Evolutionary conservation across 1,140 invertebrate species (phyloP), one percentile per base, ranked within the genome.

Genomic region (Rhynchophorus ferrugineus): DNA sequence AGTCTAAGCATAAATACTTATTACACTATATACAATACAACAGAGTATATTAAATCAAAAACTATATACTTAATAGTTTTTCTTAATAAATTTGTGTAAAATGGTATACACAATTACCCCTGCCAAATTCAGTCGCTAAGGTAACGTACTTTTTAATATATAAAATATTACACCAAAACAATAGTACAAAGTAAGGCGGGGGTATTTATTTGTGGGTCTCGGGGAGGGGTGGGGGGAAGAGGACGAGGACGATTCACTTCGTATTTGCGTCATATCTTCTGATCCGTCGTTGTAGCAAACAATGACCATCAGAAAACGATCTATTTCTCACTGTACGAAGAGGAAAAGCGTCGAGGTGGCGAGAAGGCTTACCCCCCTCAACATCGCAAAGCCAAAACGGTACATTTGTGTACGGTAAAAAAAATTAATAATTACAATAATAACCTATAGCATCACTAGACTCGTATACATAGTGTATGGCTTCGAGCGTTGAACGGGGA

Each of bases 361-460:
- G n/a, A n/a, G n/a, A n/a, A n/a, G n/a, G n/a, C n/a, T n/a, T n/a
- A 38, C 5, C 18, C 13, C 13, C 18, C 18, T 14, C 13, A 14
- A 38, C 5, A 38, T 7, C n/a, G 5, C 37, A 6, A 14, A 38
- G 37, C 13, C 13, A 38, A 38, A 49, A 47, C 37, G 42, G 48
- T 56, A n/a, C n/a, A n/a, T n/a, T n/a, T 54, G 56, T 49, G 60
- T 62, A 60, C 51, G 54, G 49, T 49, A 58, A 54, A 62, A 58
- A 57, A 58, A 58, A 54, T 52, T 53, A 58, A 57, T 56, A 61
- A 56, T 63, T 47, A 54, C 33, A 56, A 60, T 60, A 62, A 62
- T 62, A 64, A 59, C 59, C 61, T 60, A 55, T 62, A 64, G 60
- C 62, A 62, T 64, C 62, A 64, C 62, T 64, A 62, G 62, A 59